Percentiles rank a stretch among this genome's conserved stretches.
These are phyloP conservation scores for Archocentrus centrarchus DNA, from an alignment of 2,113 vertebrate species.

Conservation along the genomic window DNA sequence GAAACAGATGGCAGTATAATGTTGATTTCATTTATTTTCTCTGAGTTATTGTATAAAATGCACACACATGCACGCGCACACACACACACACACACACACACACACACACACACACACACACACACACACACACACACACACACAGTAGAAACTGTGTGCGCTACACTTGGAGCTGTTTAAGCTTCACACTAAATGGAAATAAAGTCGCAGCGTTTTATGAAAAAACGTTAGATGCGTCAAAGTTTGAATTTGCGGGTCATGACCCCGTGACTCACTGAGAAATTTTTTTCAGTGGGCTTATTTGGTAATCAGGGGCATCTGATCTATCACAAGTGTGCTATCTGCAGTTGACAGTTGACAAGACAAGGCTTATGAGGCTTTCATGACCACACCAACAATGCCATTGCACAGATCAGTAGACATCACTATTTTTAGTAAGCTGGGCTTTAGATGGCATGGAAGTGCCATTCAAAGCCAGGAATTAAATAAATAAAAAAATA, in stretches of 20 bases:
- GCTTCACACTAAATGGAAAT: not conserved
- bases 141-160: not conserved
- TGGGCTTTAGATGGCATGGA: not conserved
- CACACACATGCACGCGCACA: not conserved
- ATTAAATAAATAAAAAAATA: not conserved
- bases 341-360: constrained; percentile 36
- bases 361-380: constrained; percentile 53
- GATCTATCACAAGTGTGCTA: constrained; percentile 3
- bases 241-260: not conserved
- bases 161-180: not conserved
- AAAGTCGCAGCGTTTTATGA: not conserved
- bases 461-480: not conserved
- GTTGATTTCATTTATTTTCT: not conserved
- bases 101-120: not conserved
- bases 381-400: constrained; percentile 61
- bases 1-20: not conserved
- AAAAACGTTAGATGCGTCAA: not conserved
- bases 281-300: not conserved
- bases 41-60: not conserved
- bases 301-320: not conserved
- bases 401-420: constrained; percentile 63
- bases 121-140: not conserved
- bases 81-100: not conserved
- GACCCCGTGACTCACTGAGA: not conserved
- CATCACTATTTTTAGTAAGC: constrained; percentile 83